Conservation (phyloP, 2,113 vertebrate genomes). For the Scophthalmus maximus region DNA sequence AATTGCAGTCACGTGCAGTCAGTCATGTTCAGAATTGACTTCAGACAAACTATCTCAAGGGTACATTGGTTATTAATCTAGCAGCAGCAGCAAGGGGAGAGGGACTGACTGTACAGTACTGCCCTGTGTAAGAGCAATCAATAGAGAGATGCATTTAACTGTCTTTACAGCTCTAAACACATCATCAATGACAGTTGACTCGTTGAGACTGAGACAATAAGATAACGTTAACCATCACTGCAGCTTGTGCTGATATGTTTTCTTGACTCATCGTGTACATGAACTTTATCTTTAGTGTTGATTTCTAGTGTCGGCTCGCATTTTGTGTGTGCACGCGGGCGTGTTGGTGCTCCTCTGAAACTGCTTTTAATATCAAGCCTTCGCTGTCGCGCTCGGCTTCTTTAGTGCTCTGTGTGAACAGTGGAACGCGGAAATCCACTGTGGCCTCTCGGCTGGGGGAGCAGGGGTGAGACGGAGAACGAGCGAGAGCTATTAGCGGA, state of each 20-base stretch:
- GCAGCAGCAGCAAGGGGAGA: no score
- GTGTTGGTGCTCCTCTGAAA: slow-evolving; percentile 41
- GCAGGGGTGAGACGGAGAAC: slow-evolving; percentile 15
- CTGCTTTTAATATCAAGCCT: slow-evolving; percentile 47
- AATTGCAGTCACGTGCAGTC: no score
- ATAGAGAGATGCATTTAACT: no score
- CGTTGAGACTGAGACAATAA: neutral
- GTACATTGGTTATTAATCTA: no score
- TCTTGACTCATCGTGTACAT: no score
- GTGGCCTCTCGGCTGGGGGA: slow-evolving; percentile 28
- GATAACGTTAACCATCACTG: neutral
- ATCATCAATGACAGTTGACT: neutral
- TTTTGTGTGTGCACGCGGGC: neutral
- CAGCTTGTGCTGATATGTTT: neutral
- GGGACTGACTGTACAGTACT: no score
- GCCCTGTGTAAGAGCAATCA: no score
- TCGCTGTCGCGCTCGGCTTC: slow-evolving; percentile 39
- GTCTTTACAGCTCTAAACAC: neutral
- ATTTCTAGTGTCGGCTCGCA: neutral
- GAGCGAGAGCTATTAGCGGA: slow-evolving; percentile 57
- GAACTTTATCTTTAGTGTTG: neutral
- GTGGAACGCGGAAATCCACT: slow-evolving; percentile 42
- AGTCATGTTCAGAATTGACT: no score
- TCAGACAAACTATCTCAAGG: no score
- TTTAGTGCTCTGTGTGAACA: slow-evolving; percentile 55